Base-by-base conservation (phyloP, 2,888 invertebrate species). In the Petrophora chlorosata region DNA sequence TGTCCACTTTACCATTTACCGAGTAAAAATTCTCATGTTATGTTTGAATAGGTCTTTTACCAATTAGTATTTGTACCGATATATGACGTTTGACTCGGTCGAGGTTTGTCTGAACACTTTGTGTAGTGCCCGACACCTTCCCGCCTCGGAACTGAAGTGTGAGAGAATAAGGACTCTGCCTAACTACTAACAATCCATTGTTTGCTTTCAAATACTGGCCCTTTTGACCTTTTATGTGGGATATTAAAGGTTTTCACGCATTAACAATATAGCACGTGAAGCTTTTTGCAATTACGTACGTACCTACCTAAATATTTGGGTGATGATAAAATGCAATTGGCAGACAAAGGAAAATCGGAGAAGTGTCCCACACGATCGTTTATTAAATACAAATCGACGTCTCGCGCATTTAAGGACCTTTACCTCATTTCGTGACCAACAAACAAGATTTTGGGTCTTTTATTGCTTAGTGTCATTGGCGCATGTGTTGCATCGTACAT, bases 11-110 rank as follows among this genome's bases (percentile, higher is more conserved):
- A 85, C 86, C 86, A 89, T 88, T 88, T 85, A 89, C 86, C 74
- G 65, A 80, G 84, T 86, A 84, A 88, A 89, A 88, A 85, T 85
- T 84, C 82, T 81, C 87, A 82, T 82, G 83, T 84, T 73, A 62
- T 89, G 86, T 89, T 88, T 89, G 87, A 79, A 81, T 84, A 87
- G 88, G 89, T 81, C 87, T 88, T 85, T 87, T 85, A 87, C 85
- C 85, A 88, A 89, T 88, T 88, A 88, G 85, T 86, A 84, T 89
- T 88, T 85, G 83, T 83, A 88, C 85, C 85, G 82, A 85, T 83
- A 81, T 77, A 85, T 69, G 77, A 81, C 70, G 74, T 76, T 73
- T 65, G 75, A 67, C 67, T 73, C 67, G 70, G 70, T 73, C 56
- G 63, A 70, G 72, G 76, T 75, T 79, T 76, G 81, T 75, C 73